Conservation (phyloP, 92 coral and sea anemone species). For the Desmophyllum pertusum region DNA sequence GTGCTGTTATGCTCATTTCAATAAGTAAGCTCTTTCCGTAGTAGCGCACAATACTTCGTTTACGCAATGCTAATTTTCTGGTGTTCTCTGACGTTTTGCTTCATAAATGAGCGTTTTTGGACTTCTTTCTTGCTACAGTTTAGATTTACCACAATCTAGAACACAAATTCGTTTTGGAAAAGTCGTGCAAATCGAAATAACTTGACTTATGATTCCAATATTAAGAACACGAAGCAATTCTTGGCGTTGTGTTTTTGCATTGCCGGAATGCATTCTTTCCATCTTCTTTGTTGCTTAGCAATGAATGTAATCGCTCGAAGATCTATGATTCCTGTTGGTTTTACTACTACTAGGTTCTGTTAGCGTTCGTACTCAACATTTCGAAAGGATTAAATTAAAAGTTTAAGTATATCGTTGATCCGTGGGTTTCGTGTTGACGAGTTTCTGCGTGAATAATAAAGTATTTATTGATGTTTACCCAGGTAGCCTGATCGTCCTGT, state of each 20-base stretch:
- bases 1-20: slow-evolving; percentile 23
- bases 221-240: slow-evolving; percentile 9
- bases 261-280: slow-evolving; percentile 62
- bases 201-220: slow-evolving; percentile 7
- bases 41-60: slow-evolving; percentile 15
- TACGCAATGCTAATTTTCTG: slow-evolving; percentile 26
- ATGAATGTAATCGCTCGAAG: slow-evolving; percentile 20
- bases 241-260: slow-evolving; percentile 13
- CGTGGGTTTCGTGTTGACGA: slow-evolving; percentile 3
- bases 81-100: neutral
- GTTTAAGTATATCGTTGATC: neutral
- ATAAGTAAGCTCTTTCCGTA: neutral
- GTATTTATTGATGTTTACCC: slow-evolving; percentile 35
- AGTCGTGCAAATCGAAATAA: neutral
- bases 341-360: too few species aligned
- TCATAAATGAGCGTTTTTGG: neutral
- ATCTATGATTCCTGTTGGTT: slow-evolving; percentile 5
- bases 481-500: neutral
- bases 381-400: neutral
- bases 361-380: neutral
- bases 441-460: slow-evolving; percentile 7
- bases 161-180: neutral
- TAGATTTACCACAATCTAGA: neutral
- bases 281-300: slow-evolving; percentile 61
- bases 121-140: neutral